Base-by-base conservation (phyloP, 2,797 vertebrate genomes). In the Sternotherus odoratus region DNA sequence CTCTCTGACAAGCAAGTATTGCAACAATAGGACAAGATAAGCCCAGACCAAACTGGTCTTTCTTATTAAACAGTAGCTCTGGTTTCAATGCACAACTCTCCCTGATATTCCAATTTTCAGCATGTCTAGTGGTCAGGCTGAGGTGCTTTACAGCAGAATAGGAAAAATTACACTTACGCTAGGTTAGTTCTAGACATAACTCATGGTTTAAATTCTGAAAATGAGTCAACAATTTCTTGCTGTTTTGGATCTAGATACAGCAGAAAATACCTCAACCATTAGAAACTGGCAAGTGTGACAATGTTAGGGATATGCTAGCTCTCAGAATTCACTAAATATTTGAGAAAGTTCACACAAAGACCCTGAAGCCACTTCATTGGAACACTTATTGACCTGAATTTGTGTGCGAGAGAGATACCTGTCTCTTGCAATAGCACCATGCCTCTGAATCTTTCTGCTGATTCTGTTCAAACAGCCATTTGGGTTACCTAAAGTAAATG, bases 231-330 rank as follows among this genome's bases (percentile, higher is more conserved):
- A 87, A 2, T 33, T 69, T 23, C n/a, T 21, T 69, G n/a, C 36
- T 11, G 1, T 51, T 83, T 80, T 86, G 79, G 5, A 15, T 78
- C 5, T 0, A 2, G 77, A 49, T 39, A 21, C 12, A 60, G 49
- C 83, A 49, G 19, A 86, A 82, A 39, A 15, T 53, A 5, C 3
- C 9, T 21, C 16, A 3, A 1, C 16, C 39, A 3, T 56, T 0
- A 0, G 6, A 36, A 8, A 0, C 30, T 17, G 12, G 63, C 30
- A 33, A 60, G 57, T 60, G 57, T 60, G 57, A 15, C 4, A 86
- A 83, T 86, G 12, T 4, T 36, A 53, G 48, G 2, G 63, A 69
- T 5, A 60, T 91, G 13, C 7, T 88, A 80, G 2, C 57, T 83
- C 33, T 66, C 74, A 36, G 85, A 36, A 60, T 57, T 36, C 0